Evolutionary conservation across 2,797 vertebrate species (phyloP), one percentile per base, ranked within the genome.

Genomic region (Antrozous pallidus): DNA sequence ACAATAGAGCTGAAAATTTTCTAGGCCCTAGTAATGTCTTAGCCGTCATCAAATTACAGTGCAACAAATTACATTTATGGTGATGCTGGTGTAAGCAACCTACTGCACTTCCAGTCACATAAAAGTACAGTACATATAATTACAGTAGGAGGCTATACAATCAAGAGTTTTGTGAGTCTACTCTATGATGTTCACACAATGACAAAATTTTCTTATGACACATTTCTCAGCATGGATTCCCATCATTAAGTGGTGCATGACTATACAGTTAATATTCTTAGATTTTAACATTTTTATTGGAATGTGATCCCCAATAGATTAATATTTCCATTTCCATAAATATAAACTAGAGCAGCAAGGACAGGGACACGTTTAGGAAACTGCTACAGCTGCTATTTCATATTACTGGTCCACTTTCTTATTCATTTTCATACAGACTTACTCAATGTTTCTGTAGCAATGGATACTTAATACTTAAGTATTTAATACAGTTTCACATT

Each of bases 401-500:
- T 24, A 45, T 45, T 36, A 28, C 40, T 56, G 20, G 13, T 84
- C 31, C 87, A 36, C 51, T 89, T 91, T 87, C 5, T 67, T 69
- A 77, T 4, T 88, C 10, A 65, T 90, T 84, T 93, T 20, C 18
- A 5, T 78, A n/a, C 51, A 89, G 40, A 42, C 13, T 73, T 87
- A 81, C 7, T 90, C n/a, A 89, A 14, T 45, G 26, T 56, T 65
- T 13, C 67, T 86, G 56, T 71, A 78, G 65, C 22, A 87, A 33
- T 58, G 61, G 26, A 73, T 63, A 75, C 90, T 77, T 67, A 33
- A 85, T 38, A n/a, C 26, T 71, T 92, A 85, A 71, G 73, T 94
- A 78, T 78, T 91, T 85, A 94, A 49, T 49, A 54, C 10, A 51
- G 26, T 54, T 94, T 96, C 49, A 90, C 38, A 81, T 88, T 40